Conservation (phyloP, 2,113 vertebrate species). For the Galbula dea region DNA sequence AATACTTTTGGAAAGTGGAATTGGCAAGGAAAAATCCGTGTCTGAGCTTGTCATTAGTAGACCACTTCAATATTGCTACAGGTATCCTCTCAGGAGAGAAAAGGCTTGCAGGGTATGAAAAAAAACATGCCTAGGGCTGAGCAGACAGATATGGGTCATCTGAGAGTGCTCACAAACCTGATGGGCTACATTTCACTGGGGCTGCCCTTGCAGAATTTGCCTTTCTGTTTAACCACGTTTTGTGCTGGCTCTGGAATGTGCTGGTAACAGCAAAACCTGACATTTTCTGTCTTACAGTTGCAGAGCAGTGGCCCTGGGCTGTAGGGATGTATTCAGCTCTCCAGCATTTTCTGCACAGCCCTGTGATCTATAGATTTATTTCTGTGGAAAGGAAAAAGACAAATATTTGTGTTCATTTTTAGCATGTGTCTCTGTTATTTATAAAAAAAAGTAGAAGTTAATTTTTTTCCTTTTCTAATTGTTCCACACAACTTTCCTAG, state of each 20-base stretch:
- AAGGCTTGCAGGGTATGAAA: not conserved
- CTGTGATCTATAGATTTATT: not conserved
- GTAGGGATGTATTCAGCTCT: not conserved
- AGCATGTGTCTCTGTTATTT: not conserved
- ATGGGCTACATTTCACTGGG: not conserved
- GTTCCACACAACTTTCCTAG: not conserved
- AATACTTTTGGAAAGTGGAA: not conserved
- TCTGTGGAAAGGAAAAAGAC: too few relatives aligned
- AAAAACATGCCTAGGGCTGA: not conserved
- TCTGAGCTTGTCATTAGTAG: not conserved
- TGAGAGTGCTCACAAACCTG: not conserved
- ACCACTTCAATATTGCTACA: not conserved
- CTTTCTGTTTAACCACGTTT: not conserved
- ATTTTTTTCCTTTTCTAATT: not conserved
- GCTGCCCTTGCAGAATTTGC: not conserved
- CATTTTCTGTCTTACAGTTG: not conserved
- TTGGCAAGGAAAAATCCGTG: not conserved
- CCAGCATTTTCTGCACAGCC: not conserved
- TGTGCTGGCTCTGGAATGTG: accelerated
- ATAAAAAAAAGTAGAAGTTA: too few relatives aligned
- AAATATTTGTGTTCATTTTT: not conserved
- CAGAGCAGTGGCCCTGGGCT: not conserved
- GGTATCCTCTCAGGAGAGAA: not conserved
- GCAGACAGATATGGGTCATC: not conserved
- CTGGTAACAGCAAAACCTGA: not conserved